Base-by-base conservation (phyloP, 2,113 vertebrate species). In the Collichthys lucidus region DNA sequence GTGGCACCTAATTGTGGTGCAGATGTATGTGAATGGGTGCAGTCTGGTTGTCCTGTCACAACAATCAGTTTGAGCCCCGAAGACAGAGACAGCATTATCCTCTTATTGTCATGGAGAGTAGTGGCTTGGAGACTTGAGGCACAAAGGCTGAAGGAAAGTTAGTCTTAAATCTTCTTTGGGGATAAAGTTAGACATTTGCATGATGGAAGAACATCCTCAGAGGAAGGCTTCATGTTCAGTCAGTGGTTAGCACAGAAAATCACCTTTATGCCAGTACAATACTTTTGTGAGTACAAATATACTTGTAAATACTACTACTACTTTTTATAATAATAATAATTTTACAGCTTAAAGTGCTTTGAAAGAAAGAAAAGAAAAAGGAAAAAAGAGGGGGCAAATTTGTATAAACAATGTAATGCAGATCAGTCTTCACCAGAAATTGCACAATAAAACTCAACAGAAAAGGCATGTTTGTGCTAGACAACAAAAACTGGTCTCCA, bases 31-130 rank as follows among this genome's bases (percentile, higher is more conserved):
- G 66, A 88, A 85, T 77, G 75, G 74, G 50, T 71, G 67, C 55
- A 83, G 79, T 77, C 83, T 88, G 79, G 85, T 44, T 57, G 49
- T 64, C 84, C 77, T 83, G 85, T 90, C 86, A 87, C 77, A 91
- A 90, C 65, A 86, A 68, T 88, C 63, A 68, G 77, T 75, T 56
- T 80, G 77, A 89, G 75, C 78, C 70, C 40, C 31, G 77, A 83
- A 83, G 85, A 88, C 82, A 40, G n/a, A 85, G 80, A 79, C 63
- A 17, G 76, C 12, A 5, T 91, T 86, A 89, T 81, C 87, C 84
- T 86, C 86, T 90, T 83, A 92, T 79, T 88, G 82, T 87, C 69
- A 84, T 85, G 82, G 68, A 89, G 82, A 91, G 79, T 26, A 75
- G 74, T 42, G 68, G 63, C 64, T 86, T 61, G 29, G 35, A 82